phyloP scores from a whole-genome alignment of 1,140 invertebrate species.

The Anastatus disparis region DNA sequence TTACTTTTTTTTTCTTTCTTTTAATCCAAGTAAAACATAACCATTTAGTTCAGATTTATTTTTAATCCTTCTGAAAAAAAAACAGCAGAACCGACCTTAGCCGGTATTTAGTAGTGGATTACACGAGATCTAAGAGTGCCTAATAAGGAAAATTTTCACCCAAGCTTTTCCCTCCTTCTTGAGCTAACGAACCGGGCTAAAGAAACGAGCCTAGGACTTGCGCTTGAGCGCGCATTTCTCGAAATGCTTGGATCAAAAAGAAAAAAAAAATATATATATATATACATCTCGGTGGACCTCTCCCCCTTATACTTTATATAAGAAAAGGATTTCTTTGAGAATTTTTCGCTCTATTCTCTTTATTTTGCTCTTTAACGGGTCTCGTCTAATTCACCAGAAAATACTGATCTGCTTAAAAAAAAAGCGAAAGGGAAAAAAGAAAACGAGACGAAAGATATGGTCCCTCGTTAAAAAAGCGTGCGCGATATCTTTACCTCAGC shows the following conservation, averaged over 20 bases:
- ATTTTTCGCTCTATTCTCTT: slow-evolving; percentile 1
- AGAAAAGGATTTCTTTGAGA: background rate
- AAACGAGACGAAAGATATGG: too few relatives aligned
- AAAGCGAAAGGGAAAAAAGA: background rate
- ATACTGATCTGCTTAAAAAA: background rate
- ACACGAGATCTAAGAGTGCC: background rate
- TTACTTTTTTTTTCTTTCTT: too few relatives aligned
- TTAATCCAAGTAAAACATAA: too few relatives aligned
- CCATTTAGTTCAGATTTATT: too few relatives aligned
- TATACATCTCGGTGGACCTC: too few relatives aligned
- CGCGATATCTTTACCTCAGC: too few relatives aligned
- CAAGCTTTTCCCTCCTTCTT: too few relatives aligned
- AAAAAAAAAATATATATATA: too few relatives aligned
- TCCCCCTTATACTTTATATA: too few relatives aligned
- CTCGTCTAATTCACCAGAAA: slow-evolving; percentile 5
- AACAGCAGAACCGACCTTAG: background rate
- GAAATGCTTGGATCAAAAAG: too few relatives aligned
- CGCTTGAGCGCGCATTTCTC: too few relatives aligned
- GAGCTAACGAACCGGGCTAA: slow-evolving; percentile 7
- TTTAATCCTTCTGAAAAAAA: background rate
- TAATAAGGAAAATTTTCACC: slow-evolving; percentile 24
- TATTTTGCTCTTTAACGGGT: background rate
- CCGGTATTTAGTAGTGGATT: slow-evolving; percentile 3
- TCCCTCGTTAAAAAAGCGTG: background rate
- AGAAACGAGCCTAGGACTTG: slow-evolving; percentile 7